Percentiles rank a stretch among this genome's conserved stretches.
These are phyloP conservation scores for Brenthis hecate DNA, from an alignment of 2,888 invertebrate genomes.

Conservation along the genomic window DNA sequence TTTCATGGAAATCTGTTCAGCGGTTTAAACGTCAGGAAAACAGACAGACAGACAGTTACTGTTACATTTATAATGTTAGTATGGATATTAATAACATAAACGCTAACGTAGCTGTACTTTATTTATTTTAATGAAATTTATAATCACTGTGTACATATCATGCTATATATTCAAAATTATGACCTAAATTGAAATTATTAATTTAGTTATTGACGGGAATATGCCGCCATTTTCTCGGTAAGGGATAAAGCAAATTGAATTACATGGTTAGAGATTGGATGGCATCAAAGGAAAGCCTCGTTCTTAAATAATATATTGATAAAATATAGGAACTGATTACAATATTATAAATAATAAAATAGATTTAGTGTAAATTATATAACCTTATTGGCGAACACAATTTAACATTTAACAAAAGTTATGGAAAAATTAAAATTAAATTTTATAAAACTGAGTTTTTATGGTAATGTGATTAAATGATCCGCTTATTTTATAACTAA, in stretches of 20 bases:
- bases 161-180: slow-evolving; percentile 53
- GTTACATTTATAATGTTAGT: no score
- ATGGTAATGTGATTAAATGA: no score
- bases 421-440: no score
- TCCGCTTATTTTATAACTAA: no score
- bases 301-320: slow-evolving; percentile 35
- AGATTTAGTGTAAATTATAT: background rate
- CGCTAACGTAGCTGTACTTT: background rate
- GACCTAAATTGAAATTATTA: slow-evolving; percentile 63
- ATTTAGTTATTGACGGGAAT: slow-evolving; percentile 64
- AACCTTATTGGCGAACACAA: no score
- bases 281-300: slow-evolving; percentile 51
- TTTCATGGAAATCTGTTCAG: no score
- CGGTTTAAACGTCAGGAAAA: no score
- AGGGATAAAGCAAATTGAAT: slow-evolving; percentile 69
- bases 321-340: slow-evolving; percentile 6
- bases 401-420: no score
- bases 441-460: no score
- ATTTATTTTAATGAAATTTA: slow-evolving; percentile 41
- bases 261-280: slow-evolving; percentile 64
- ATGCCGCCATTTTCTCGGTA: slow-evolving; percentile 62
- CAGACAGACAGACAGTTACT: no score
- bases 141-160: slow-evolving; percentile 38
- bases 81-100: background rate
- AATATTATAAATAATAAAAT: slow-evolving; percentile 1